Evolutionary conservation across 1,140 invertebrate genomes (phyloP).

Genomic region (Aphelinus atriplicis): DNA sequence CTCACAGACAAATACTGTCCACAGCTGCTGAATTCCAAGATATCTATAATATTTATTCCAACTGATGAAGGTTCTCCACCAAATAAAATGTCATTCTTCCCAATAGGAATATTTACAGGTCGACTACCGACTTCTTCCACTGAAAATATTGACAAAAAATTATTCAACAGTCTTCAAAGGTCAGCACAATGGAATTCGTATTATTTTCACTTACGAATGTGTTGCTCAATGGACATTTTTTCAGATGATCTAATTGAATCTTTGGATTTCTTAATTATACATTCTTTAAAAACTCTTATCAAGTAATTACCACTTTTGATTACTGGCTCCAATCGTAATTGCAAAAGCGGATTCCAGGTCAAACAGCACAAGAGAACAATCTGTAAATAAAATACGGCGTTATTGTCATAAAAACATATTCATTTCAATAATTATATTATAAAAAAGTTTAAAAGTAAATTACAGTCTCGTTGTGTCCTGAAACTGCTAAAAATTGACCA

Average conservation of each 20-base stretch:
- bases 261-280: slow-evolving; percentile 43
- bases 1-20: slow-evolving; percentile 60
- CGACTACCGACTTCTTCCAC: slow-evolving; percentile 58
- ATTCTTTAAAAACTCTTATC: slow-evolving; percentile 60
- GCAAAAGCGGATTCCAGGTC: slow-evolving; percentile 59
- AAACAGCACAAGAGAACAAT: slow-evolving; percentile 58
- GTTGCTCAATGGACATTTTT: slow-evolving; percentile 42
- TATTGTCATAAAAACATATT: slow-evolving; percentile 7
- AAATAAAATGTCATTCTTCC: slow-evolving; percentile 45
- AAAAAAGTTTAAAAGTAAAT: slow-evolving; percentile 11
- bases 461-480: slow-evolving; percentile 62
- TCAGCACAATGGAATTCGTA: slow-evolving; percentile 17
- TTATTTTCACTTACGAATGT: slow-evolving; percentile 51
- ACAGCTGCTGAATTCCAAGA: slow-evolving; percentile 59
- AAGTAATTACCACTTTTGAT: slow-evolving; percentile 56
- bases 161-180: slow-evolving; percentile 8
- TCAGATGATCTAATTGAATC: slow-evolving; percentile 4
- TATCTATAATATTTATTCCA: slow-evolving; percentile 47
- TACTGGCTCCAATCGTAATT: slow-evolving; percentile 57
- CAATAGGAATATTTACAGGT: slow-evolving; percentile 59
- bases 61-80: slow-evolving; percentile 43
- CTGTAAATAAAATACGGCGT: slow-evolving; percentile 40
- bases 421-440: neutral
- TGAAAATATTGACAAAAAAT: slow-evolving; percentile 35
- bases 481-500: slow-evolving; percentile 60